Conservation (phyloP, 2,888 invertebrate genomes). For the Drosophila paramelanica region DNA sequence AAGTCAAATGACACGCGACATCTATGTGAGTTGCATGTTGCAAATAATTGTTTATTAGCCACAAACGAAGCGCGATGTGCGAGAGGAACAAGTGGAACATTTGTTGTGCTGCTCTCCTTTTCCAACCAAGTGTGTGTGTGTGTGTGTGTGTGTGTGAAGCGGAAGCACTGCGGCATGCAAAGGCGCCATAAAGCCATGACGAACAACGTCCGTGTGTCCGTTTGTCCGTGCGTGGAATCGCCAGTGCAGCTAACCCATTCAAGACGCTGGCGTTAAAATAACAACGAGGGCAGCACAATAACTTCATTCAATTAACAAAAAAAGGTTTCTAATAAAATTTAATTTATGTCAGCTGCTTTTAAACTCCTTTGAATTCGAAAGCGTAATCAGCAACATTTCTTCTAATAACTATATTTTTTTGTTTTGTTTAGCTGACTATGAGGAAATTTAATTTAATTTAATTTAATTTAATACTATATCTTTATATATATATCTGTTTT, state of each 20-base stretch:
- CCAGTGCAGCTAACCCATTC: constrained; percentile 42
- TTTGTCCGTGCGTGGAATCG: constrained; percentile 49
- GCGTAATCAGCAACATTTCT: no score
- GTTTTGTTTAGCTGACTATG: no score
- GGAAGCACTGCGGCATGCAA: constrained; percentile 72
- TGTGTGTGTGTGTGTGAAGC: constrained; percentile 34
- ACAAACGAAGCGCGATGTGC: constrained; percentile 42
- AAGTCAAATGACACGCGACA: constrained; percentile 66
- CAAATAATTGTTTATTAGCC: constrained; percentile 39
- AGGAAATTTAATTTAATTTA: no score
- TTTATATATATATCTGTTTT: no score
- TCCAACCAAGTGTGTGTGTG: constrained; percentile 11
- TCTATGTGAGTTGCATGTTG: constrained; percentile 31
- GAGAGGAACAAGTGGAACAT: constrained; percentile 3
- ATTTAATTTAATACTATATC: no score
- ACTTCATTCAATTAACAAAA: not conserved
- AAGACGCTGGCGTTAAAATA: constrained; percentile 50
- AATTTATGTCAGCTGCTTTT: no score
- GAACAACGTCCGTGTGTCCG: constrained; percentile 53
- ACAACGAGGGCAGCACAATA: constrained; percentile 14
- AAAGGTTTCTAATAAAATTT: no score
- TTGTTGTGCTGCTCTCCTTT: constrained; percentile 15
- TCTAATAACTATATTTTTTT: no score
- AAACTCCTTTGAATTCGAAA: no score
- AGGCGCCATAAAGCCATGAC: constrained; percentile 70